phyloP scores from a whole-genome alignment of 2,113 vertebrate species.

The Acanthisitta chloris region DNA sequence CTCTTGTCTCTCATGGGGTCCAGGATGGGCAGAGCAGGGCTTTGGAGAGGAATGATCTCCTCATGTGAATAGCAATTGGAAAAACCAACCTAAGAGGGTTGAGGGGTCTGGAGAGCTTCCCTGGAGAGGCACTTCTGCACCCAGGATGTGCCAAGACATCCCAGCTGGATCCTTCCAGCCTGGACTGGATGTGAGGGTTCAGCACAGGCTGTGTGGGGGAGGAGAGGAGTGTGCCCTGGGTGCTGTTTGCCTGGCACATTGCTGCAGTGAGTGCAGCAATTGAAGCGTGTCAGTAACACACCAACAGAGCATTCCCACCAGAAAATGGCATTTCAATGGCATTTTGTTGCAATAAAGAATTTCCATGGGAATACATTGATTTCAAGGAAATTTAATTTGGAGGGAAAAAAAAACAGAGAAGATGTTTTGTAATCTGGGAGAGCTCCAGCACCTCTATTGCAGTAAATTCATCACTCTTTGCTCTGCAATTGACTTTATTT shows the following conservation, averaged over 20 bases:
- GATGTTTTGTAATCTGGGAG: slow-evolving; percentile 11
- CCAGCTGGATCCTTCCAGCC: not conserved
- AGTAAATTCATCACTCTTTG: not conserved
- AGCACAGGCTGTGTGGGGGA: not conserved
- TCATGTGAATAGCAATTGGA: rapidly evolving
- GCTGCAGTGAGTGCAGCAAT: not conserved
- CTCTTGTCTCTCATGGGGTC: rapidly evolving
- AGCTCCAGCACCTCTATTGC: slow-evolving; percentile 1
- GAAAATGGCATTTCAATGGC: slow-evolving; percentile 41
- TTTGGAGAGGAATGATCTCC: not conserved
- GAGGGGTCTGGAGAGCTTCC: not conserved
- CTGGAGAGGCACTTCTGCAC: not conserved
- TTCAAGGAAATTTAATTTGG: slow-evolving; percentile 55
- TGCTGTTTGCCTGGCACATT: not conserved
- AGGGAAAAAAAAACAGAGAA: not conserved
- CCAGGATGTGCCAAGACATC: no score
- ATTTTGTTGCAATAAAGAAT: slow-evolving; percentile 13
- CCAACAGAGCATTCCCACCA: slow-evolving; percentile 1
- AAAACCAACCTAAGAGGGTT: not conserved
- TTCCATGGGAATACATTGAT: slow-evolving; percentile 47
- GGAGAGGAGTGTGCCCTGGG: not conserved
- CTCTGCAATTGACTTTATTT: slow-evolving; percentile 31
- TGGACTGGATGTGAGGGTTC: not conserved
- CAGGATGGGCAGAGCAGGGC: rapidly evolving
- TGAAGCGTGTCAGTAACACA: not conserved